phyloP scores from a whole-genome alignment of 1,140 invertebrate genomes.

The Drosophila leontia region DNA sequence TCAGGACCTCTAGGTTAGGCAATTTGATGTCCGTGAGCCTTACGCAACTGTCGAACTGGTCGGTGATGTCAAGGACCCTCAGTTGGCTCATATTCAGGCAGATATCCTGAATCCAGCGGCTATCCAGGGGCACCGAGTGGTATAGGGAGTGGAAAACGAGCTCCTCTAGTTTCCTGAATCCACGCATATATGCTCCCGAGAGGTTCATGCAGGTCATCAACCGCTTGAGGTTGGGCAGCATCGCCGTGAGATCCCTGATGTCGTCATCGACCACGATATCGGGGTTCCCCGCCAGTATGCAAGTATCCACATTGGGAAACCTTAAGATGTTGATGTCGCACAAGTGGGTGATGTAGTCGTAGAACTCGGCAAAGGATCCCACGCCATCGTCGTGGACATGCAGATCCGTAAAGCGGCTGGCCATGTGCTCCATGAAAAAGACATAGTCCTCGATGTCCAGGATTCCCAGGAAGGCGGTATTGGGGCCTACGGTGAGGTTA shows the following conservation, averaged over 20 bases:
- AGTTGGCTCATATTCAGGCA: slow-evolving; percentile 54
- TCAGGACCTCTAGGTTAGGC: slow-evolving; percentile 68
- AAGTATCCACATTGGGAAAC: slow-evolving; percentile 55
- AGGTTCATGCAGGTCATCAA: slow-evolving; percentile 70
- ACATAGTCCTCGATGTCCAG: slow-evolving; percentile 72
- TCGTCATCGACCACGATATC: slow-evolving; percentile 61
- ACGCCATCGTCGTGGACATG: slow-evolving; percentile 68
- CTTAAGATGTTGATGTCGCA: slow-evolving; percentile 58
- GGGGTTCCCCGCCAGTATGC: slow-evolving; percentile 56
- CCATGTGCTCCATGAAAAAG: slow-evolving; percentile 73
- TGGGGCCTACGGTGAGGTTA: slow-evolving; percentile 57
- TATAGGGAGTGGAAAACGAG: slow-evolving; percentile 67
- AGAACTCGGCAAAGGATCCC: slow-evolving; percentile 66
- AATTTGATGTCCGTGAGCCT: slow-evolving; percentile 60
- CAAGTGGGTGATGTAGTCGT: slow-evolving; percentile 66
- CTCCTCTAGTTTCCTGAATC: slow-evolving; percentile 65
- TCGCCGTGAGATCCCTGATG: slow-evolving; percentile 51
- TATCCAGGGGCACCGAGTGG: slow-evolving; percentile 65
- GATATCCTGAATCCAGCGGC: slow-evolving; percentile 65
- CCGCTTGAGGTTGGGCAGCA: slow-evolving; percentile 65
- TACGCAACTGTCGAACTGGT: slow-evolving; percentile 64
- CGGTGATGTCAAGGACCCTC: slow-evolving; percentile 64
- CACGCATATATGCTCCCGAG: slow-evolving; percentile 51
- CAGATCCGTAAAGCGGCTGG: slow-evolving; percentile 53
- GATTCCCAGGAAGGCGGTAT: slow-evolving; percentile 51